Conservation (phyloP, 2,113 vertebrate genomes). For the Takifugu flavidus region DNA sequence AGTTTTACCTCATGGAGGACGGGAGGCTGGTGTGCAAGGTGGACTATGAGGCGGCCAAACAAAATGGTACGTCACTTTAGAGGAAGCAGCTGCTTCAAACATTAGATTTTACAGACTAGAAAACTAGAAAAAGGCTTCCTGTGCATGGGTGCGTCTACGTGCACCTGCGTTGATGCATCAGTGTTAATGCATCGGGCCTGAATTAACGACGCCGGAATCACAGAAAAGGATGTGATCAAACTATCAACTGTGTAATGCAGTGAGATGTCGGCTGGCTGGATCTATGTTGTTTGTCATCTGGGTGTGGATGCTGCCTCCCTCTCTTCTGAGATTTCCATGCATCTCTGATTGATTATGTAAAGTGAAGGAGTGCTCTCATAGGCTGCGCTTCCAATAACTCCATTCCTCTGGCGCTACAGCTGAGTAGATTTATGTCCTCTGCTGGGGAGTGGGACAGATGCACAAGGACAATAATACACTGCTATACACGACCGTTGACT, state of each 20-base stretch:
- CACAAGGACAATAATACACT: slow-evolving; percentile 66
- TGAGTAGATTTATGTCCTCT: slow-evolving; percentile 70
- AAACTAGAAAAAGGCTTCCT: no score
- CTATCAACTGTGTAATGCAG: slow-evolving; percentile 13
- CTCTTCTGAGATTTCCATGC: slow-evolving; percentile 71
- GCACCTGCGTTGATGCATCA: neutral
- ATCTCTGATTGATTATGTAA: slow-evolving; percentile 78
- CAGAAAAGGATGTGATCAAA: slow-evolving; percentile 6
- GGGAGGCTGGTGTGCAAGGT: slow-evolving; percentile 97
- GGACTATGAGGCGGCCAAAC: slow-evolving; percentile 97
- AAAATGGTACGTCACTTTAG: slow-evolving; percentile 81
- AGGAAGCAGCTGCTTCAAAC: neutral
- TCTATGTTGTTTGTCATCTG: slow-evolving; percentile 52
- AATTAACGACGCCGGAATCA: slow-evolving; percentile 14
- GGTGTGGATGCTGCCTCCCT: slow-evolving; percentile 46
- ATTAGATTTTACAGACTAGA: neutral
- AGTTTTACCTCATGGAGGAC: slow-evolving; percentile 99
- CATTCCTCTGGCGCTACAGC: slow-evolving; percentile 47
- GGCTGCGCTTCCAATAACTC: slow-evolving; percentile 66
- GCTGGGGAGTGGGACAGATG: slow-evolving; percentile 58
- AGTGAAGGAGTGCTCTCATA: slow-evolving; percentile 73
- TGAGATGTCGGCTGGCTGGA: slow-evolving; percentile 30
- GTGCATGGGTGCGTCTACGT: no score
- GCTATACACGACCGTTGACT: slow-evolving; percentile 48
- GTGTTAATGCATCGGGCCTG: neutral